Base-by-base conservation (phyloP, 1,140 invertebrate species). In the Papilio aristodemus region DNA sequence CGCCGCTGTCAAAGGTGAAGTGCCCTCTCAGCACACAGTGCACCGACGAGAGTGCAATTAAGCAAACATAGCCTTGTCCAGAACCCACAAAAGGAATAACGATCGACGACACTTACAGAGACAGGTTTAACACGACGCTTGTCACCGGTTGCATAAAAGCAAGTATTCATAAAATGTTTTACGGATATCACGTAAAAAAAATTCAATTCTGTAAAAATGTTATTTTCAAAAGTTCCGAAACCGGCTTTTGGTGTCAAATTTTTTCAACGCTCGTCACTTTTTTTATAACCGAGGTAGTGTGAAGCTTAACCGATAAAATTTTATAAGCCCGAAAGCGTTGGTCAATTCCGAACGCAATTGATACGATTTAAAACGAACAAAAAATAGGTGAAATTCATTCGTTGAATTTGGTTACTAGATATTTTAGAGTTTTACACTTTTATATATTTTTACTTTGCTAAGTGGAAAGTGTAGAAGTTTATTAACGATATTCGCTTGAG, bases 1-100 rank as follows among this genome's bases (percentile, higher is more conserved):
- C 13, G 27, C 14, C 58, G 32, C 58, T 59, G 58, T 37, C 59
- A 62, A 62, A 62, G 59, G 59, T 38, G 59, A 39, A 62, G 59
- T 62, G 59, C 32, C 14, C 27, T 19, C 59, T 62, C 32, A 19
- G 14, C 27, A 22, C 19, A 38, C 59, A 38, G n/a, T 37, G 59
- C 14, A 38, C 36, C 36, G 32, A 54, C 10, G 19, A 22, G 59
- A 62, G 59, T 9, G 59, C 32, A 62, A 62, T 62, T 62, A 62
- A 60, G 32, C n/a, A 37, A 38, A 62, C 59, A 62, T 19, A 37
- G 32, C 59, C 36, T 62, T 62, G 59, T 62, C 27, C 36, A 62
- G 36, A 62, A 62, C 14, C n/a, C 9, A 62, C 36, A 62, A 62
- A 19, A 37, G 59, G 59, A 39, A 38, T 62, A 36, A 62, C 36